These are phyloP conservation scores for Cataglyphis rosenhaueri DNA, from an alignment of 2,888 invertebrate genomes.

Conservation along the genomic window DNA sequence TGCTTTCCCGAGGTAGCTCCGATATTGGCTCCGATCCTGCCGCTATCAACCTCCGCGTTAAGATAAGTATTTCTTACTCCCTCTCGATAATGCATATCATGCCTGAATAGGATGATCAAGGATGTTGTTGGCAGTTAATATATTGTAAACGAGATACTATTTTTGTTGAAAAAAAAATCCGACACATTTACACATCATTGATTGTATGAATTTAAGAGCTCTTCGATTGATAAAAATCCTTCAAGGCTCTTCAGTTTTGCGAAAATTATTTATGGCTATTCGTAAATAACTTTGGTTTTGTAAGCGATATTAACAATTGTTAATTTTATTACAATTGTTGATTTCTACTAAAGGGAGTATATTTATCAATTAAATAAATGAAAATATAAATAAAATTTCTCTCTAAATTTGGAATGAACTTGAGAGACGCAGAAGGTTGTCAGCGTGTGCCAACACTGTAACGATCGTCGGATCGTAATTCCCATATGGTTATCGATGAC, in stretches of 20 bases:
- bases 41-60: constrained; percentile 13
- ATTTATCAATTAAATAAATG: too few species aligned
- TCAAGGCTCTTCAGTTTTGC: not conserved
- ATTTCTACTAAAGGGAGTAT: not conserved
- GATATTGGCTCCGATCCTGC: constrained; percentile 6
- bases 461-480: not conserved
- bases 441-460: not conserved
- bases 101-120: not conserved
- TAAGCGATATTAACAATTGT: not conserved
- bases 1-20: not conserved
- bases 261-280: constrained; percentile 29
- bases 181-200: not conserved
- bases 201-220: not conserved
- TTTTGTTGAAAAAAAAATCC: not conserved
- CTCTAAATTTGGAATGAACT: not conserved
- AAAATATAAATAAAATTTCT: not conserved
- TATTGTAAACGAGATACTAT: not conserved
- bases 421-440: not conserved
- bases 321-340: not conserved
- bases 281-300: not conserved
- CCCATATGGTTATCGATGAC: not conserved
- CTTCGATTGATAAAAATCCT: not conserved
- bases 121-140: not conserved
- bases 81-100: not conserved
- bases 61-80: not conserved